Conservation (phyloP, 1,140 invertebrate species). For the Cydia strobilella region DNA sequence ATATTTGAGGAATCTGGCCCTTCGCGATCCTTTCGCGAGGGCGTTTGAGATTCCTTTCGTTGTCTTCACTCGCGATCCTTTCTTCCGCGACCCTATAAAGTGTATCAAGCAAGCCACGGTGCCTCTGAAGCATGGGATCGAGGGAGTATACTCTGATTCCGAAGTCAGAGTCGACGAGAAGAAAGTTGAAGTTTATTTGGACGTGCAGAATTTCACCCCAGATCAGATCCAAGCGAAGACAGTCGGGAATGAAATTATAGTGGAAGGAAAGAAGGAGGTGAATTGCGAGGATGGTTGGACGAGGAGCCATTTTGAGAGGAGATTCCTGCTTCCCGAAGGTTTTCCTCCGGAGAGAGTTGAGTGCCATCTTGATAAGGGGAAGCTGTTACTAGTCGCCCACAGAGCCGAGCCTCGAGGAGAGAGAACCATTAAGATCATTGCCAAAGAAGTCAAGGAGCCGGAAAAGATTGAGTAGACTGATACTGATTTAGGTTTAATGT, state of each 20-base stretch:
- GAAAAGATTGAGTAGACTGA: slow-evolving; percentile 37
- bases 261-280: slow-evolving; percentile 87
- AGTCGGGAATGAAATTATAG: slow-evolving; percentile 83
- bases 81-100: slow-evolving; percentile 70
- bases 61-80: slow-evolving; percentile 62
- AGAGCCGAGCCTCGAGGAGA: slow-evolving; percentile 64
- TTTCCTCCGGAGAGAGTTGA: slow-evolving; percentile 72
- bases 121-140: slow-evolving; percentile 57
- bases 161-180: slow-evolving; percentile 80
- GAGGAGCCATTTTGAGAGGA: slow-evolving; percentile 84
- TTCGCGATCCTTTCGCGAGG: slow-evolving; percentile 63
- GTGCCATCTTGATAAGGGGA: slow-evolving; percentile 71
- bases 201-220: slow-evolving; percentile 90
- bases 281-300: slow-evolving; percentile 86
- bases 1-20: slow-evolving; percentile 65
- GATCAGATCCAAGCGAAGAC: slow-evolving; percentile 91
- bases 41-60: slow-evolving; percentile 63
- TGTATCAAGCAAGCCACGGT: slow-evolving; percentile 56
- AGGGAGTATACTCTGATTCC: slow-evolving; percentile 72
- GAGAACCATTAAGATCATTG: slow-evolving; percentile 59
- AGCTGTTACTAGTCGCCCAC: slow-evolving; percentile 64
- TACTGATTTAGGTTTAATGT: background rate
- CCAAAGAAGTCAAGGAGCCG: slow-evolving; percentile 44
- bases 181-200: slow-evolving; percentile 82
- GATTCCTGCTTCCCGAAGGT: slow-evolving; percentile 83